phyloP scores from a whole-genome alignment of 2,888 invertebrate species.

The Sphecodes monilicornis region DNA sequence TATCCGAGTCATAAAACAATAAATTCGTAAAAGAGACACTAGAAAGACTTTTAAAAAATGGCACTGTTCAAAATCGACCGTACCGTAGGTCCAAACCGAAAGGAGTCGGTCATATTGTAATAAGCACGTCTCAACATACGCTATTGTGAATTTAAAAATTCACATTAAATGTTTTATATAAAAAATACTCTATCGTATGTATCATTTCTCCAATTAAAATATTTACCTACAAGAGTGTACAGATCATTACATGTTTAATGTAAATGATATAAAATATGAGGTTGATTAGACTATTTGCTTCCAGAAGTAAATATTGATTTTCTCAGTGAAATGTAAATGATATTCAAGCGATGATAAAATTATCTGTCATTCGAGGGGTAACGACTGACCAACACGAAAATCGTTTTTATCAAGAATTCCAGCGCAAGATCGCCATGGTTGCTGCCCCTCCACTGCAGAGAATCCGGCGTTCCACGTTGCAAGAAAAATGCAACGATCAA shows the following conservation, averaged over 20 bases:
- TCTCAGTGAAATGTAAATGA: not conserved
- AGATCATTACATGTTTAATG: not conserved
- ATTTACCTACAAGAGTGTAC: not conserved
- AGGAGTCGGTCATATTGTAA: too few relatives aligned
- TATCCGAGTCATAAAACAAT: too few relatives aligned
- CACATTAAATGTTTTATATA: too few relatives aligned
- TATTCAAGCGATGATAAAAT: not conserved
- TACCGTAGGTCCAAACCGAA: too few relatives aligned
- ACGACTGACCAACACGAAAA: not conserved
- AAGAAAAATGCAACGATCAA: conserved; percentile 25
- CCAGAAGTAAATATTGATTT: not conserved
- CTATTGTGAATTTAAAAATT: too few relatives aligned
- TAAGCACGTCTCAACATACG: too few relatives aligned
- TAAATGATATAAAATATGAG: not conserved
- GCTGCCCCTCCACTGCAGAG: not conserved
- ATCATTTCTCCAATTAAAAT: not conserved
- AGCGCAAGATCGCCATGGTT: not conserved
- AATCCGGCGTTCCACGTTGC: not conserved
- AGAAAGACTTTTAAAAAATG: too few relatives aligned
- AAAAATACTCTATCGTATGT: too few relatives aligned
- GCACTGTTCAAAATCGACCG: too few relatives aligned
- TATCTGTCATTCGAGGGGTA: not conserved
- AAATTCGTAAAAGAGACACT: too few relatives aligned
- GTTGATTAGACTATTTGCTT: not conserved
- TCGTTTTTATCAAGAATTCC: not conserved